Conservation (phyloP, 2,797 vertebrate species). For the Pygocentrus nattereri region DNA sequence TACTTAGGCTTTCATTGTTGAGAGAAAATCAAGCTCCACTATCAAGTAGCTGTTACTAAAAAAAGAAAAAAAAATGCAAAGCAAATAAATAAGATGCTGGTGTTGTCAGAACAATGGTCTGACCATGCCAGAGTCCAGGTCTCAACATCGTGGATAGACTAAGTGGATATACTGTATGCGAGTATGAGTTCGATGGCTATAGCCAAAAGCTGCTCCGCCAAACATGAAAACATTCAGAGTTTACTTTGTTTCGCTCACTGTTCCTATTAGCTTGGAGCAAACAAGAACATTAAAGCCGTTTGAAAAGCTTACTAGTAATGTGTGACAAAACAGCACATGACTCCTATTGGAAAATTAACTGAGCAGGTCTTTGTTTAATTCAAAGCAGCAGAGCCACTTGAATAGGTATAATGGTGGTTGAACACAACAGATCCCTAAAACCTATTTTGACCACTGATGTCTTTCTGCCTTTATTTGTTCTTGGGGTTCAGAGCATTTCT, state of each 20-base stretch:
- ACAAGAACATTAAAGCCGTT: not conserved
- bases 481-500: not conserved
- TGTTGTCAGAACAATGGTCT: no score
- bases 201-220: not conserved
- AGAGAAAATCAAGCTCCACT: no score
- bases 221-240: not conserved
- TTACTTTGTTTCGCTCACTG: not conserved
- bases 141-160: no score
- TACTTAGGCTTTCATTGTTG: no score
- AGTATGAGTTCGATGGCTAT: no score
- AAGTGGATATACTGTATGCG: no score
- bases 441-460: not conserved
- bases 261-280: not conserved
- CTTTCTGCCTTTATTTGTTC: not conserved
- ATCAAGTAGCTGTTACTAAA: no score
- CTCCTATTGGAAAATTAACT: not conserved
- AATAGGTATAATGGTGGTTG: not conserved
- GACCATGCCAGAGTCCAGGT: no score
- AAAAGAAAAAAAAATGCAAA: no score
- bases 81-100: no score
- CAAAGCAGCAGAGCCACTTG: not conserved
- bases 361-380: not conserved
- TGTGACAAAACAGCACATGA: not conserved
- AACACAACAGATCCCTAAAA: not conserved
- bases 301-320: not conserved